Base-by-base conservation (phyloP, 1,140 invertebrate species). In the Aphaenogaster rudis region DNA sequence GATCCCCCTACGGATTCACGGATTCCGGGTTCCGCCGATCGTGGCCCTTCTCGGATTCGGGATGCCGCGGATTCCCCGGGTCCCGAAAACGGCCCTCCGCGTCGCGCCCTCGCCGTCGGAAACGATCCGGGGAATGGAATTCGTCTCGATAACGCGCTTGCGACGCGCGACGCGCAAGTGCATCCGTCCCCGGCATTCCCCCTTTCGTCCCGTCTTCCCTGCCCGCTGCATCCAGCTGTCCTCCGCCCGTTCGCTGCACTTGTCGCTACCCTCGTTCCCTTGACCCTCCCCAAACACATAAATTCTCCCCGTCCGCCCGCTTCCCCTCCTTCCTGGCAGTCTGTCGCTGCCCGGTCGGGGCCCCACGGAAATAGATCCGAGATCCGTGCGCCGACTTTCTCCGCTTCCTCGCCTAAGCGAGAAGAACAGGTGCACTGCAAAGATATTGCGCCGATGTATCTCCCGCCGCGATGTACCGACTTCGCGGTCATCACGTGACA, bases 261-360 rank as follows among this genome's bases (percentile, higher is more conserved):
- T 94, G 93, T 94, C 90, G 88, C 90, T 89, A 88, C 90, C 89
- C 88, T 90, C 88, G 92, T 93, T 94, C 92, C 93, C 93, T 94
- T 94, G 93, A 94, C 94, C 94, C 94, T 94, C 91, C 92, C 87
- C 85, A 93, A 93, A 91, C 92, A 85, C 90, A 94, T 94, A 94
- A 94, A 94, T 94, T 92, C 90, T 93, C 90, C 78, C 82, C 76
- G 88, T 36, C 36, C 85, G 78, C 79, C 89, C 66, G 86, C 15
- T 2, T 50, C 80, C 64, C n/a, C 54, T 80, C 88, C 54, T 77
- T 87, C 71, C 63, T 28, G 28, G 28, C 28, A 28, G 77, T 90
- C 84, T 82, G 82, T 67, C 84, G 57, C 33, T 59, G 52, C 79
- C 52, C 84, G 78, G 61, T 74, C 78, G 69, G 72, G 76, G 71